Base-by-base conservation (phyloP, 2,113 vertebrate species). In the Megaptera novaeangliae region DNA sequence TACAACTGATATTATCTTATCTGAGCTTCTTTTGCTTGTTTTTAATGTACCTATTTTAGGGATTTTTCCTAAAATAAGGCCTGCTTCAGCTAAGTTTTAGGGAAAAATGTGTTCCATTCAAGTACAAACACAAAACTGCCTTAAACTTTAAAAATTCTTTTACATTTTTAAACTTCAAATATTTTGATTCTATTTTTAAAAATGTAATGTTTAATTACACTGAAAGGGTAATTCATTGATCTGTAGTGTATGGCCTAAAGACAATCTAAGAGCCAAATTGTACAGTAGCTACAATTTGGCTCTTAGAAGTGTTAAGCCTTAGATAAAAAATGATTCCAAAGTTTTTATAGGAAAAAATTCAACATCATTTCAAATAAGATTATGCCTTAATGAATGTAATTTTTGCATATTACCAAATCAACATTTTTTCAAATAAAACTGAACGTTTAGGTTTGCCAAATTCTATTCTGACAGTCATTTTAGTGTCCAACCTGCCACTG, bases 1-100 rank as follows among this genome's bases (percentile, higher is more conserved):
- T 29, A 80, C 27, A 97, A 12, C 20, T 36, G 9, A 94, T 95
- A 94, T 91, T 97, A 94, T 95, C 97, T 96, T 84, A 95, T 94
- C 92, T 98, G 77, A 93, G 86, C 4, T 71, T 93, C 88, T 83
- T 82, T 55, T 86, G 55, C 7, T 97, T 97, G 13, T 36, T 87
- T 78, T 21, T 91, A 81, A 92, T 64, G 59, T 71, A 94, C 61
- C 55, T 94, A 31, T 44, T 69, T 88, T 41, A 59, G 25, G 52
- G 0, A 36, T 46, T 93, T 94, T 94, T 44, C 8, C 46, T 85
- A 93, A 94, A 94, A 78, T 52, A 83, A 93, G 29, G 2, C 20
- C 49, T 57, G 17, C 39, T 93, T 49, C 75, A 64, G 36, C 61
- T 74, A 86, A 97, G 85, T 92, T 88, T 91, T 87, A 90, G 63